Conservation (phyloP, 2,888 invertebrate species). For the Dynastes tityus region DNA sequence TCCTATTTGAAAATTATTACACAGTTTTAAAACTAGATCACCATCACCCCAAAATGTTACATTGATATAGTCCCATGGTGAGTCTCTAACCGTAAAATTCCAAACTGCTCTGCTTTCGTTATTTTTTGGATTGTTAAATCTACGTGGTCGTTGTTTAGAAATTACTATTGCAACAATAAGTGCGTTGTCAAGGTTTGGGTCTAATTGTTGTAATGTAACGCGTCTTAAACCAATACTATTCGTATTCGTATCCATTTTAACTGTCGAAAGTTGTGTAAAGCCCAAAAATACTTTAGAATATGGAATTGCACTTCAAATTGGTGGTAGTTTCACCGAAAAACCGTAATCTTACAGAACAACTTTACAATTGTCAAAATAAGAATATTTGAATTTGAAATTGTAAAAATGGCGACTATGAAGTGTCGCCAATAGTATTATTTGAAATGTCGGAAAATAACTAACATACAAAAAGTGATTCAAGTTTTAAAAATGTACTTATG, state of each 20-base stretch:
- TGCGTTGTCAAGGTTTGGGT: slow-evolving; percentile 63
- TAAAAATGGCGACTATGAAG: too few species aligned
- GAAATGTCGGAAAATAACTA: too few species aligned
- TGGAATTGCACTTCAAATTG: neutral
- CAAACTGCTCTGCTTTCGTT: slow-evolving; percentile 79
- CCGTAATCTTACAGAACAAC: too few species aligned
- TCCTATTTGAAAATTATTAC: slow-evolving; percentile 79
- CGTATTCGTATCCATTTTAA: slow-evolving; percentile 52
- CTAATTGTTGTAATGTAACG: slow-evolving; percentile 63
- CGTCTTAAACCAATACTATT: slow-evolving; percentile 58
- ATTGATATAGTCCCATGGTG: slow-evolving; percentile 81
- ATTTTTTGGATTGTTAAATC: slow-evolving; percentile 72
- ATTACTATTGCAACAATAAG: slow-evolving; percentile 76
- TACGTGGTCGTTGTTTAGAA: slow-evolving; percentile 77
- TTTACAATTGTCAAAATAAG: slow-evolving; percentile 6
- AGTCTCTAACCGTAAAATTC: slow-evolving; percentile 84
- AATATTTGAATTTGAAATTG: neutral
- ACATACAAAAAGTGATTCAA: too few species aligned
- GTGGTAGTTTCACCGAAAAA: too few species aligned
- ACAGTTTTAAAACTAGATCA: slow-evolving; percentile 76
- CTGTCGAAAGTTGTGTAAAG: neutral
- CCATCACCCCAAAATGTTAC: slow-evolving; percentile 84
- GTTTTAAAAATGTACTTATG: too few species aligned
- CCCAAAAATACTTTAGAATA: neutral
- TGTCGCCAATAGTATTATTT: too few species aligned